Conservation (phyloP, 2,113 vertebrate species). For the Polypterus bichir region DNA sequence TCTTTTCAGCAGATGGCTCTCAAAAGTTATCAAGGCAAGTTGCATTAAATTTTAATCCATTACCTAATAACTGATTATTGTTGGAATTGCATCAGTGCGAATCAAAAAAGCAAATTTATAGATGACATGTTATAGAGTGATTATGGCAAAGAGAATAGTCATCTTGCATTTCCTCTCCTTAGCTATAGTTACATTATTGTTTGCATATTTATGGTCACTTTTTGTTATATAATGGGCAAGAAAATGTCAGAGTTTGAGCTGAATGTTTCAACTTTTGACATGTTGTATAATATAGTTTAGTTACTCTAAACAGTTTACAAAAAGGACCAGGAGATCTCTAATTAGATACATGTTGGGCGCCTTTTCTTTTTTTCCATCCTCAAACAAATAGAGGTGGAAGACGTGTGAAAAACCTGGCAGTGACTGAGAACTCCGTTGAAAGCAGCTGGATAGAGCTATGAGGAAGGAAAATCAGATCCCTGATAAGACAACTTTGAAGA, state of each 20-base stretch:
- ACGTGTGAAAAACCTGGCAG: slow-evolving; percentile 26
- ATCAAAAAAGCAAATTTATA: too few species aligned
- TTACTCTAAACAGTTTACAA: neutral
- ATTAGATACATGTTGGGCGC: neutral
- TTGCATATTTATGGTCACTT: slow-evolving; percentile 1
- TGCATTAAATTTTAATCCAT: too few species aligned
- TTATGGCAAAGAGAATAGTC: too few species aligned
- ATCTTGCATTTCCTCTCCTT: neutral
- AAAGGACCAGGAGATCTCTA: neutral
- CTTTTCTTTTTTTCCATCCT: neutral
- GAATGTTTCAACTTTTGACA: neutral
- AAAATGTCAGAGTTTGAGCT: neutral
- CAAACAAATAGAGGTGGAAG: slow-evolving; percentile 18
- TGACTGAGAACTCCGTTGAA: slow-evolving; percentile 5
- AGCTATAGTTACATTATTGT: neutral
- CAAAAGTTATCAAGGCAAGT: too few species aligned
- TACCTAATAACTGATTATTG: too few species aligned
- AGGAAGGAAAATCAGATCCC: slow-evolving; percentile 19
- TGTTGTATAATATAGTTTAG: slow-evolving; percentile 1
- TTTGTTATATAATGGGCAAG: neutral
- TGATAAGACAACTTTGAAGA: slow-evolving; percentile 25
- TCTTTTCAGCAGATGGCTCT: too few species aligned
- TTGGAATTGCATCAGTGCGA: too few species aligned
- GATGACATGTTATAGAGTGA: too few species aligned
- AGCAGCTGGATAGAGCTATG: slow-evolving; percentile 14